These are phyloP conservation scores for Stenodera caucasica DNA, from an alignment of 2,888 invertebrate genomes.

Conservation along the genomic window DNA sequence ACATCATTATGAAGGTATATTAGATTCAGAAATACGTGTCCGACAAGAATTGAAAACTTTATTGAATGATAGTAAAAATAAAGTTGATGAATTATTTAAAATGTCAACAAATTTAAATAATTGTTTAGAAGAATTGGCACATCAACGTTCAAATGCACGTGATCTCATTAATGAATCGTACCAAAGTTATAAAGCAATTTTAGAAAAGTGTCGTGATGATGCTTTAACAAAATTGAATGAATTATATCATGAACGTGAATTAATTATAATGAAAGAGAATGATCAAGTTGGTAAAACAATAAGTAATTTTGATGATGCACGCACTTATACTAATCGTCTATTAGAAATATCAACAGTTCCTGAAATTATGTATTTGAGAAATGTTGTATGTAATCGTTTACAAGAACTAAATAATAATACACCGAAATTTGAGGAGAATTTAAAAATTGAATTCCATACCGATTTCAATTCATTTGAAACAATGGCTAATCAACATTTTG, in stretches of 20 bases:
- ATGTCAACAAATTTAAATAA: conserved; percentile 75
- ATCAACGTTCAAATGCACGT: conserved; percentile 83
- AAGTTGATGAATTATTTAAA: conserved; percentile 75
- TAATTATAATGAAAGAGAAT: conserved; percentile 87
- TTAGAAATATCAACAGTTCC: conserved; percentile 82
- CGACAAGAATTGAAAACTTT: conserved; percentile 76
- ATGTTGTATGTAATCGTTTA: conserved; percentile 76
- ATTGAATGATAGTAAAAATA: conserved; percentile 74
- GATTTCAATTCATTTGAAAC: conserved; percentile 78
- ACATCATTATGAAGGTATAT: conserved; percentile 82
- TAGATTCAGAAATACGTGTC: conserved; percentile 74
- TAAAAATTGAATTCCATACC: conserved; percentile 79
- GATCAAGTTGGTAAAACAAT: conserved; percentile 79
- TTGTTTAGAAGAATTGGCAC: conserved; percentile 81
- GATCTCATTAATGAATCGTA: conserved; percentile 79
- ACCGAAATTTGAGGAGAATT: conserved; percentile 79
- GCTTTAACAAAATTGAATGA: conserved; percentile 72
- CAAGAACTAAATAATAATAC: conserved; percentile 76
- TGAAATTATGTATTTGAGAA: conserved; percentile 82
- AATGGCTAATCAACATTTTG: conserved; percentile 71
- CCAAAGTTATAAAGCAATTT: conserved; percentile 76
- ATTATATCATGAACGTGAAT: conserved; percentile 80
- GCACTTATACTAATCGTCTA: conserved; percentile 79
- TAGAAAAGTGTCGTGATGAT: conserved; percentile 80
- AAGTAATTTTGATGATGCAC: conserved; percentile 83